Base-by-base conservation (phyloP, 2,888 invertebrate genomes). In the Ischnura elegans region DNA sequence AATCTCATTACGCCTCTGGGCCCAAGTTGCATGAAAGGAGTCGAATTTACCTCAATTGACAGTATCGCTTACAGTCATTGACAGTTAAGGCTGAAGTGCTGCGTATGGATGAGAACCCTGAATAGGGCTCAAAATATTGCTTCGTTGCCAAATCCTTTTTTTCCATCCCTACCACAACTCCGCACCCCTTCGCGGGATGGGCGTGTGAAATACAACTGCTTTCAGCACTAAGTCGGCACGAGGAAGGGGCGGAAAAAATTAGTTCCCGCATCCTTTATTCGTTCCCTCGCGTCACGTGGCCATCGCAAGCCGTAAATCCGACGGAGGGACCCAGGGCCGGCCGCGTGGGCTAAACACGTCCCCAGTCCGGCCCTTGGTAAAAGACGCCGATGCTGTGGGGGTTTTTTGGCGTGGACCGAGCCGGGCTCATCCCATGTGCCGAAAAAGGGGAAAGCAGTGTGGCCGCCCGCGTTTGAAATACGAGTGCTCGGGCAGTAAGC, bases 191-290 rank as follows among this genome's bases (percentile, higher is more conserved):
- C 16, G 8, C 3, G 2, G 76, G 76, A 76, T 36, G 16, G 76
- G 36, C 76, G 76, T 76, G 76, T 76, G 76, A 76, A 76, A 76
- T 76, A 76, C 76, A 76, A 76, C 76, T 76, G 76, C 76, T 76
- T 76, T 76, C 76, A 29, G 76, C 76, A 76, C 36, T 76, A 29
- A 76, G 36, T 21, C 36, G 76, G 36, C 76, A 2, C 55, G 55
- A n/a, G 61, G 61, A 8, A 61, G 76, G 36, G 76, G 76, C 29
- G 36, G 36, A 76, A 61, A 61, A 61, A 61, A 76, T 76, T 76
- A 76, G 76, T 36, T 76, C 76, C 0, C 16, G 36, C 4, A 10
- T 25, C 76, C 25, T 76, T 76, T 76, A 36, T 76, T 16, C 76
- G 36, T 36, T 25, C 16, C n/a, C 36, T 76, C 76, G 25, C 36